phyloP scores from a whole-genome alignment of 2,888 invertebrate genomes.

The Augiades crinisus region DNA sequence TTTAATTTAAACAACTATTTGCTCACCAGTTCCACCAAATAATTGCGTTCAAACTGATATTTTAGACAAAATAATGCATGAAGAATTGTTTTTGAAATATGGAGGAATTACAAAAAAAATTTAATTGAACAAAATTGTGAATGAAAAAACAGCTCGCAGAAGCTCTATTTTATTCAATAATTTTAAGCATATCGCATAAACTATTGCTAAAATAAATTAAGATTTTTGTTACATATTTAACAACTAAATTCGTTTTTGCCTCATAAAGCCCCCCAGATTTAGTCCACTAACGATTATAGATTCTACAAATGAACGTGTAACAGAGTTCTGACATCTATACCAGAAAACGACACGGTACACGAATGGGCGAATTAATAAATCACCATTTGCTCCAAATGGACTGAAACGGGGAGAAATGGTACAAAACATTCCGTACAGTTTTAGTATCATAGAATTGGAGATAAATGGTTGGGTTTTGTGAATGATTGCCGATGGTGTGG shows the following conservation, averaged over 20 bases:
- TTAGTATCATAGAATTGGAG: conserved; percentile 14
- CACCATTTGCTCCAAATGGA: conserved; percentile 16
- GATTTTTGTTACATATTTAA: too few relatives aligned
- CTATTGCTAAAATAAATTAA: too few relatives aligned
- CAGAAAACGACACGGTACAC: conserved; percentile 40
- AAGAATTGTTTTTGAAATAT: too few relatives aligned
- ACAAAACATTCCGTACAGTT: conserved; percentile 3
- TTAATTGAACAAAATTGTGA: too few relatives aligned
- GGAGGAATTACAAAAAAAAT: too few relatives aligned
- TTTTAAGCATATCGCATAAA: too few relatives aligned
- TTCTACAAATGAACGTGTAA: conserved; percentile 58
- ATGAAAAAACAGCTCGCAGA: too few relatives aligned
- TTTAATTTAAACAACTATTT: too few relatives aligned
- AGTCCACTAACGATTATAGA: conserved; percentile 47
- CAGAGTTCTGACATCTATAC: conserved; percentile 49
- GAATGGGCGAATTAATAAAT: conserved; percentile 26
- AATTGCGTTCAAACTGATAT: too few relatives aligned
- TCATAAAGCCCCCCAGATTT: conserved; percentile 42
- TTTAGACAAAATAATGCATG: too few relatives aligned
- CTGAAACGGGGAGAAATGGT: conserved; percentile 11
- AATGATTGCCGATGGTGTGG: conserved; percentile 13
- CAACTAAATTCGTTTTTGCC: neutral
- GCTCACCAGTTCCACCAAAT: too few relatives aligned
- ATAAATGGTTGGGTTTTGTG: conserved; percentile 7
- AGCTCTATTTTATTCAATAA: too few relatives aligned